These are phyloP conservation scores for Tachina fera DNA, from an alignment of 2,888 invertebrate species.

Conservation along the genomic window DNA sequence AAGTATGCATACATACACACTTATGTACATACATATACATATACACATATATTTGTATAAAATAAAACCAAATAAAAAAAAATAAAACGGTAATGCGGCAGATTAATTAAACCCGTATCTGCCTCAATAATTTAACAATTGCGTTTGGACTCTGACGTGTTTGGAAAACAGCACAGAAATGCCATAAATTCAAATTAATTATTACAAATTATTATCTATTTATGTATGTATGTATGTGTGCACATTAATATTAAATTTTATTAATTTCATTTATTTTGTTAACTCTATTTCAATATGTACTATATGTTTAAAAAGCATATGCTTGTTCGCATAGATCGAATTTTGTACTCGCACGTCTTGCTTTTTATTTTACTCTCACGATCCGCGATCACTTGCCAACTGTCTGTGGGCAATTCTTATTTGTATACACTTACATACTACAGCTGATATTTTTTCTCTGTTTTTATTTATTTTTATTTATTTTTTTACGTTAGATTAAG, in stretches of 20 bases:
- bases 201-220: conserved; percentile 36
- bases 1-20: neutral
- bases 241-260: conserved; percentile 20
- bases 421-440: conserved; percentile 37
- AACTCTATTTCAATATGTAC: conserved; percentile 14
- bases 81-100: conserved; percentile 24
- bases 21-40: no score
- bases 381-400: conserved; percentile 69
- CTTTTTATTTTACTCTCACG: conserved; percentile 61
- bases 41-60: no score
- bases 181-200: conserved; percentile 6
- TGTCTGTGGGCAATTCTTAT: conserved; percentile 58
- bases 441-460: conserved; percentile 45
- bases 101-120: conserved; percentile 64
- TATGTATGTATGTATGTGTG: no score
- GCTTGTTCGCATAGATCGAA: conserved; percentile 3
- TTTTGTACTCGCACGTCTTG: conserved; percentile 24
- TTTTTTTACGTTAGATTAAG: conserved; percentile 19
- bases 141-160: conserved; percentile 43
- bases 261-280: conserved; percentile 8
- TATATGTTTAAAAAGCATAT: conserved; percentile 29
- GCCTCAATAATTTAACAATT: conserved; percentile 61
- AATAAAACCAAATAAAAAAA: neutral
- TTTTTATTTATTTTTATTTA: conserved; percentile 6
- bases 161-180: neutral